Evolutionary conservation across 2,888 invertebrate genomes (phyloP).

Genomic region (Craniophora ligustri): DNA sequence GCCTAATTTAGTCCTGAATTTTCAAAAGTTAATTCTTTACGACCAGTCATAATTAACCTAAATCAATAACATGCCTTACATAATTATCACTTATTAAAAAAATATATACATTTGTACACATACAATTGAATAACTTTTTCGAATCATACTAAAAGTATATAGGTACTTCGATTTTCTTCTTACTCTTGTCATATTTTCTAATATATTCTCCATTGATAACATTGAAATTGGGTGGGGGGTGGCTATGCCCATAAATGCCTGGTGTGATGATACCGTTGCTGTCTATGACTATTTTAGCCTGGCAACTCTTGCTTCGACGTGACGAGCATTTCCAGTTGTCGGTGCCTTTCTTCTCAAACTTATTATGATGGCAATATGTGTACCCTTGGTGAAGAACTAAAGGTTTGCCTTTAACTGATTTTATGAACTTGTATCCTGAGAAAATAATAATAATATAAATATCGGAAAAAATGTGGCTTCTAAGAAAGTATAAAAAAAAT

Average conservation of each 20-base stretch:
- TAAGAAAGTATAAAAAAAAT: neutral
- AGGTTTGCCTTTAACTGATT: constrained; percentile 17
- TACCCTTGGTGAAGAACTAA: constrained; percentile 12
- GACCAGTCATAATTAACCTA: too few species aligned
- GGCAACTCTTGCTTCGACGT: constrained; percentile 18
- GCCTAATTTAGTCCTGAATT: too few species aligned
- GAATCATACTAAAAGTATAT: neutral
- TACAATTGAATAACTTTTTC: too few species aligned
- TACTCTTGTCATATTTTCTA: constrained; percentile 8
- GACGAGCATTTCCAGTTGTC: constrained; percentile 33
- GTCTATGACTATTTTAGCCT: constrained; percentile 17
- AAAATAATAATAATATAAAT: neutral
- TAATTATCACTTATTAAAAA: too few species aligned
- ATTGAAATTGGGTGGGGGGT: constrained; percentile 13
- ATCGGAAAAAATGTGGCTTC: too few species aligned
- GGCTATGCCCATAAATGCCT: constrained; percentile 5
- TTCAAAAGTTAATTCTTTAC: too few species aligned
- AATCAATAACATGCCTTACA: too few species aligned
- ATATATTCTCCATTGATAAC: constrained; percentile 21
- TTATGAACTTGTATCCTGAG: constrained; percentile 15
- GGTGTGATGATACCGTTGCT: constrained; percentile 5
- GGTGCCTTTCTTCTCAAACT: constrained; percentile 25
- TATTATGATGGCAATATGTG: constrained; percentile 23
- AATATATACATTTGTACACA: too few species aligned
- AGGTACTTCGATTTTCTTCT: neutral